Percentiles rank a stretch among this genome's conserved stretches.
These are phyloP conservation scores for Caenorhabditis brenneri DNA, from an alignment of 1,140 invertebrate genomes.

Conservation along the genomic window DNA sequence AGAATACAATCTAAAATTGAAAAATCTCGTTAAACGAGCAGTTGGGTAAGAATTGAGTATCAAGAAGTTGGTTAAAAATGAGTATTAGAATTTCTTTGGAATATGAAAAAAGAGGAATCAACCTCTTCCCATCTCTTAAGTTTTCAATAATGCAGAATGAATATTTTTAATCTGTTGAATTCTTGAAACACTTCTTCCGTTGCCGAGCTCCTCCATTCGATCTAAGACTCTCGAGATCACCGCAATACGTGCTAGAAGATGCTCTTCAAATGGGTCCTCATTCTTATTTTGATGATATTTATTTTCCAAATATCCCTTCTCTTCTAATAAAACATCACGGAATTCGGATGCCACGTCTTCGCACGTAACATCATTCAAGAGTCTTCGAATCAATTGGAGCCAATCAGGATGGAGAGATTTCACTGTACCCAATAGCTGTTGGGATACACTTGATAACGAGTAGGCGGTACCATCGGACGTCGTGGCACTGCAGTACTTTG, in stretches of 20 bases:
- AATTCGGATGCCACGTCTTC: background rate
- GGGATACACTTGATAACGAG: background rate
- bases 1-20: too few relatives aligned
- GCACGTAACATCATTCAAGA: background rate
- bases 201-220: background rate
- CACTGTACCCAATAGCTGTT: background rate
- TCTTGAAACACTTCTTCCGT: background rate
- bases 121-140: background rate
- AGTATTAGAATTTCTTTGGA: too few relatives aligned
- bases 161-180: conserved; percentile 11
- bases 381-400: background rate
- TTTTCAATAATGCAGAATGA: conserved; percentile 6
- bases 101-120: too few relatives aligned
- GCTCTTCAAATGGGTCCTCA: background rate
- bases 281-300: background rate
- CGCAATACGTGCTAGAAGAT: background rate
- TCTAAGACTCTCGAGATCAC: background rate
- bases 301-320: background rate
- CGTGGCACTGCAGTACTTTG: conserved; percentile 10
- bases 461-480: background rate
- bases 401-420: conserved; percentile 6
- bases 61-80: too few relatives aligned
- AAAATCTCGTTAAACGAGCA: too few relatives aligned
- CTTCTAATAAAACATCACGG: background rate
- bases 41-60: too few relatives aligned